A percentile compares a stretch with the other conserved stretches of the same genome.
Evolutionary conservation across 2,888 invertebrate species (phyloP).

Genomic region (Himalopsyche japonica): DNA sequence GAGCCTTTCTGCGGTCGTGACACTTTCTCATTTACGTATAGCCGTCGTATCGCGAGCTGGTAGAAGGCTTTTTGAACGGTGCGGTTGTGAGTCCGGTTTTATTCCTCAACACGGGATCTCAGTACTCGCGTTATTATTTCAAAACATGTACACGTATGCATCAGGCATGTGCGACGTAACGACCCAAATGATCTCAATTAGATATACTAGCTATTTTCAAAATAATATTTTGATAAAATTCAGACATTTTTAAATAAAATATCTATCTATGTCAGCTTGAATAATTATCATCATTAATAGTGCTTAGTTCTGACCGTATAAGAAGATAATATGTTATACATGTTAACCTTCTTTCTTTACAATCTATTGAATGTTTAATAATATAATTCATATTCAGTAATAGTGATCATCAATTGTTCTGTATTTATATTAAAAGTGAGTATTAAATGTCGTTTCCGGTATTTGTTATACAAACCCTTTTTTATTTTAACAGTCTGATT

Average conservation of each 20-base stretch:
- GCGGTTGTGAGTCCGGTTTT: not conserved
- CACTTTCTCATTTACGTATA: not conserved
- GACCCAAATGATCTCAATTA: not conserved
- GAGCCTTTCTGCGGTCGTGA: not conserved
- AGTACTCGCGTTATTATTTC: not conserved
- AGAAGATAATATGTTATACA: not conserved
- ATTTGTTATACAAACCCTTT: not conserved
- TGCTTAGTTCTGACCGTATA: not conserved
- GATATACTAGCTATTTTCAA: not conserved
- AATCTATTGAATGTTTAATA: not conserved
- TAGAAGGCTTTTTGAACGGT: not conserved
- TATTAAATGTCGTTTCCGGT: not conserved
- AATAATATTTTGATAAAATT: not conserved
- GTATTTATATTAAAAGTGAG: not conserved
- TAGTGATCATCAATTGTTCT: not conserved
- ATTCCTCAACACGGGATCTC: not conserved
- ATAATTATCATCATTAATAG: not conserved
- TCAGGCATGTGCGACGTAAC: not conserved
- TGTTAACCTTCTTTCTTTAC: not conserved
- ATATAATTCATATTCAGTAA: not conserved
- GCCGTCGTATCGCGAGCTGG: not conserved
- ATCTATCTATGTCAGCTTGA: not conserved
- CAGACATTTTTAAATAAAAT: not conserved
- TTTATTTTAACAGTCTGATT: not conserved
- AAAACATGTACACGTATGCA: not conserved